Conservation (phyloP, 2,888 invertebrate genomes). For the Tupiocoris notatus region DNA sequence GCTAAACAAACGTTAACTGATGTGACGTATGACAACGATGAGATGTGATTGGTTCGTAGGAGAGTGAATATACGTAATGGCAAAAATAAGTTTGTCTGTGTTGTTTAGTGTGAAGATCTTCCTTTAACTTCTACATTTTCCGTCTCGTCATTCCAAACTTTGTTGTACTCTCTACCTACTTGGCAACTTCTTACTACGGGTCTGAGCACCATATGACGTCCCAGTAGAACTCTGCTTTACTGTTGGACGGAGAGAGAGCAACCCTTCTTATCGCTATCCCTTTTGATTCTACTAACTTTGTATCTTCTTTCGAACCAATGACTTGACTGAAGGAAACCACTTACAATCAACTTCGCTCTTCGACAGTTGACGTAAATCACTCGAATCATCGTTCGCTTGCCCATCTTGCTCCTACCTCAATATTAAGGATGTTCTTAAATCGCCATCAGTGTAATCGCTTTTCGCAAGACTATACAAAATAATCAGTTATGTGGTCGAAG, state of each 20-base stretch:
- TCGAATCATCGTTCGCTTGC: too few species aligned
- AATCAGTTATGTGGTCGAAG: too few species aligned
- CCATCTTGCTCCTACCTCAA: too few species aligned
- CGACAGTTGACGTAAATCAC: background rate
- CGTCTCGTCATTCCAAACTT: constrained; percentile 8
- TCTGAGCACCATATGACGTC: background rate
- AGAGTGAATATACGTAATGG: too few species aligned
- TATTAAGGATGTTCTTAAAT: too few species aligned
- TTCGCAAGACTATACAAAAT: too few species aligned
- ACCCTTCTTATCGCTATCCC: background rate
- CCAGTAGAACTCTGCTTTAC: background rate
- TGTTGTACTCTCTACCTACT: constrained; percentile 30
- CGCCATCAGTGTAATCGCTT: too few species aligned
- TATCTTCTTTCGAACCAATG: background rate
- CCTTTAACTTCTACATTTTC: background rate
- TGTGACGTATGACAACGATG: too few species aligned
- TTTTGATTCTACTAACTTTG: background rate
- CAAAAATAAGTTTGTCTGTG: too few species aligned
- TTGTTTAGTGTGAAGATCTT: background rate
- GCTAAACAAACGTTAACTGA: too few species aligned
- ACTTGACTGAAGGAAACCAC: background rate
- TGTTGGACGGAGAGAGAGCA: background rate
- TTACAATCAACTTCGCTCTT: background rate
- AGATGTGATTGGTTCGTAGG: too few species aligned
- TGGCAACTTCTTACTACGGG: constrained; percentile 10